phyloP scores from a whole-genome alignment of 1,140 invertebrate species.

The Gryllus bimaculatus region DNA sequence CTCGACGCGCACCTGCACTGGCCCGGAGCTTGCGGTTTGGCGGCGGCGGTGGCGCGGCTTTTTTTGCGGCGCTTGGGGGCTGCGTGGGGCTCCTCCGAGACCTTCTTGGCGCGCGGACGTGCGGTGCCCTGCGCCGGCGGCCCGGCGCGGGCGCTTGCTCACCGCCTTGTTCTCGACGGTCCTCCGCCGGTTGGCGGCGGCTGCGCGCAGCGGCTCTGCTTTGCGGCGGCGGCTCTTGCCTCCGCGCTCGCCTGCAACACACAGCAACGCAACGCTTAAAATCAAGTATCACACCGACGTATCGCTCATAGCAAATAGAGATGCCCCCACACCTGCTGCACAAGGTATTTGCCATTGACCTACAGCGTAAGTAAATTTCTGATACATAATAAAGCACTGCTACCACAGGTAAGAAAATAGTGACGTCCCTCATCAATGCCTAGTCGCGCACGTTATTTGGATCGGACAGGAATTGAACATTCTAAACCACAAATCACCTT shows the following conservation, averaged over 20 bases:
- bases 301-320: no score
- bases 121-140: no score
- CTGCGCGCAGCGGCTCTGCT: neutral
- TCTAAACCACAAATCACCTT: no score
- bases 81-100: neutral
- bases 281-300: no score
- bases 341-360: no score
- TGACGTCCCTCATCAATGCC: no score
- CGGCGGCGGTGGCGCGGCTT: constrained; percentile 32
- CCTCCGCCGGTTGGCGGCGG: neutral
- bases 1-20: constrained; percentile 24
- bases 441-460: no score
- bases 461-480: no score
- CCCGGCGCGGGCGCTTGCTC: neutral
- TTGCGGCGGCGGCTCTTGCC: neutral
- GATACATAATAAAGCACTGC: no score
- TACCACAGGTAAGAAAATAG: no score
- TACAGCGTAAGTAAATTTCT: no score
- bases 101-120: neutral
- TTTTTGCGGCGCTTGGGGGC: neutral
- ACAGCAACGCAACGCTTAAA: neutral
- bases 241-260: neutral
- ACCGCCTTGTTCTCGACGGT: neutral
- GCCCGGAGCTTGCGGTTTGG: constrained; percentile 34
- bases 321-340: no score